phyloP scores from a whole-genome alignment of 2,797 vertebrate genomes.

The Urophycis tenuis region DNA sequence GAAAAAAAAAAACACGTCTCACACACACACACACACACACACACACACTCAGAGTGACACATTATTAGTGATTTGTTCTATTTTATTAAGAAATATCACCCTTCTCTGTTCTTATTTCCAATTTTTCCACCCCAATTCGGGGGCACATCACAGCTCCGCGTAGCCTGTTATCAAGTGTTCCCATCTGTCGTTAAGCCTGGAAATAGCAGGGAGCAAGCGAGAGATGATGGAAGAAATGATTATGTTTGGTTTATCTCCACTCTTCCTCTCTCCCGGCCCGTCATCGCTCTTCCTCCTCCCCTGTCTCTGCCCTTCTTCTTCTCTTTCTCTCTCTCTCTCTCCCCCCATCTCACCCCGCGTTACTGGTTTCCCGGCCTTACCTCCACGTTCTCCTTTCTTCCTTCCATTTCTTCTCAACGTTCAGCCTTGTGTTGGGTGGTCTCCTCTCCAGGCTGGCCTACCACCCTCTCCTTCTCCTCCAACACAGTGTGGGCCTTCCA shows the following conservation, averaged over 20 bases:
- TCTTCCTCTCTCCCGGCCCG: no score
- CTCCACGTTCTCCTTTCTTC: no score
- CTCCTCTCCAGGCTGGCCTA: no score
- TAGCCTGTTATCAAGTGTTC: not conserved
- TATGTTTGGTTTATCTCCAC: not conserved
- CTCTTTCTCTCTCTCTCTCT: no score
- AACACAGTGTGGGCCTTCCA: not conserved
- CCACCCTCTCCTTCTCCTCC: not conserved
- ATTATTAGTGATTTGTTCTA: not conserved
- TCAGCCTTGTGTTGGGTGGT: no score
- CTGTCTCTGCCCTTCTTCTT: no score
- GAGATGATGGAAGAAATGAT: constrained; percentile 1
- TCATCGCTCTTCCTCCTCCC: no score
- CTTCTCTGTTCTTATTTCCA: not conserved
- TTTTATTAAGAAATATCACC: not conserved
- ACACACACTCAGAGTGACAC: not conserved
- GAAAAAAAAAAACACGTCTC: not conserved
- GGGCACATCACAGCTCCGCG: not conserved
- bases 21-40: not conserved
- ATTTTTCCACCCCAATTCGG: not conserved
- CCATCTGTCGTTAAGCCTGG: not conserved
- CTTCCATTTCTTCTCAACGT: no score
- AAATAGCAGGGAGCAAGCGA: not conserved
- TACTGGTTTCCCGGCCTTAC: no score
- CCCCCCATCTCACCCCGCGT: no score